Evolutionary conservation across 37 sponge, comb jelly and placozoan species (phyloP), one percentile per base, ranked within the genome.

Genomic region (Tethya wilhelma): DNA sequence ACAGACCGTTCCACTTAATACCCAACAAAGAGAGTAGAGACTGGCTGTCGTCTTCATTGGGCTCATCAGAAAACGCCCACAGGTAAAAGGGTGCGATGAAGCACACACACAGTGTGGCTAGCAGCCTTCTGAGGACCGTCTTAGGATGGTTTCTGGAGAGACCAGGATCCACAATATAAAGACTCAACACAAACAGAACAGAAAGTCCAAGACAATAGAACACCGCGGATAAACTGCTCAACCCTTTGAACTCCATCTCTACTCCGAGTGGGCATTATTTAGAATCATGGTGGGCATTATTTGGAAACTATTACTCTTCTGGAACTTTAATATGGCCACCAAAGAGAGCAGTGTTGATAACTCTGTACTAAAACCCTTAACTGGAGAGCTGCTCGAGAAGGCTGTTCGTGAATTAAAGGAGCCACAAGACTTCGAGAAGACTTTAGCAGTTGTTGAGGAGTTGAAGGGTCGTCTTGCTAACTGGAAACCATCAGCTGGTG

Each of bases 61-160:
- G 20, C 12, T 2, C 1, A 37, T 69, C 45, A 7, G 72, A 43
- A 40, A 63, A 79, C 0, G 71, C 42, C 56, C 40, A 71, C 37
- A 89, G 40, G 30, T 59, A 60, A 25, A 38, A 23, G 19, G 89
- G 89, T 8, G 73, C 62, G 29, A 25, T 26, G 22, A 60, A 3
- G 26, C 77, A 70, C 31, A 79, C 69, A 6, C 33, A 9, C 59
- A 46, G 8, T 7, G 72, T 73, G 42, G 65, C 84, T 31, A 64
- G 30, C n/a, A 79, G 65, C 19, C 89, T 69, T 65, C 84, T 77
- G 5, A 64, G 69, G 0, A 89, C 73, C 23, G 89, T 89, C 11
- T 29, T 29, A 0, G 89, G 84, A 30, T 89, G 79, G 59, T 83
- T 82, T 11, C 89, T 34, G 2, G 89, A 74, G 6, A 71, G 56